phyloP scores from a whole-genome alignment of 2,113 vertebrate species.

The Nannospalax galili region DNA sequence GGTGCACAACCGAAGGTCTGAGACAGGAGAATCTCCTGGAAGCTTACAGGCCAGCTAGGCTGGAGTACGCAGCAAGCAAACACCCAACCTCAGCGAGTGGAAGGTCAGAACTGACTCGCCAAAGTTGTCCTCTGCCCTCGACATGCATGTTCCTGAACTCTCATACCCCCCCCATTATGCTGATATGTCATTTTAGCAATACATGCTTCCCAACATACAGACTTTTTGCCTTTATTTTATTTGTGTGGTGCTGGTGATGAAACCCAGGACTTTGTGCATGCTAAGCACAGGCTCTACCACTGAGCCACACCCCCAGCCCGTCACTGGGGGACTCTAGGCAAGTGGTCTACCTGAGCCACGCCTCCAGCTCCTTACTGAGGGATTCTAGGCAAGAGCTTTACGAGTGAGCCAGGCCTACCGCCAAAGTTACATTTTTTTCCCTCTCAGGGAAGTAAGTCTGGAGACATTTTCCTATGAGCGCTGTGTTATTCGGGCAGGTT shows the following conservation, averaged over 20 bases:
- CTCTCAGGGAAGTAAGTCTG: background rate
- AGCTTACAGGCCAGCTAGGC: too few species aligned
- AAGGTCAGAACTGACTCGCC: too few species aligned
- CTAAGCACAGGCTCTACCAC: background rate
- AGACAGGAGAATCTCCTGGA: too few species aligned
- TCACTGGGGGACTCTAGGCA: background rate
- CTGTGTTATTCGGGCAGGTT: rapidly evolving
- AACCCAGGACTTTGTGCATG: background rate
- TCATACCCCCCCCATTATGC: too few species aligned
- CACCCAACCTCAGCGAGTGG: too few species aligned
- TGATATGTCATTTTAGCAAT: too few species aligned
- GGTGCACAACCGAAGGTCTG: too few species aligned
- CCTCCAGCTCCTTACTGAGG: background rate
- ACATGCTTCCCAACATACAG: too few species aligned
- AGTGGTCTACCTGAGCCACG: background rate
- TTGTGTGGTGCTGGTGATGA: too few species aligned
- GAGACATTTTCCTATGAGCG: rapidly evolving
- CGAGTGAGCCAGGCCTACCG: background rate
- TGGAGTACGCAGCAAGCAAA: background rate
- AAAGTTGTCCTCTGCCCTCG: too few species aligned
- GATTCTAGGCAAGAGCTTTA: background rate
- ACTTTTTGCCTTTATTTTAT: too few species aligned
- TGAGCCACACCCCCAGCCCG: background rate
- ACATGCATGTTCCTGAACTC: too few species aligned
- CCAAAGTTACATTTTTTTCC: background rate